These are phyloP conservation scores for Sciurus carolinensis DNA, from an alignment of 2,797 vertebrate genomes.

Conservation along the genomic window DNA sequence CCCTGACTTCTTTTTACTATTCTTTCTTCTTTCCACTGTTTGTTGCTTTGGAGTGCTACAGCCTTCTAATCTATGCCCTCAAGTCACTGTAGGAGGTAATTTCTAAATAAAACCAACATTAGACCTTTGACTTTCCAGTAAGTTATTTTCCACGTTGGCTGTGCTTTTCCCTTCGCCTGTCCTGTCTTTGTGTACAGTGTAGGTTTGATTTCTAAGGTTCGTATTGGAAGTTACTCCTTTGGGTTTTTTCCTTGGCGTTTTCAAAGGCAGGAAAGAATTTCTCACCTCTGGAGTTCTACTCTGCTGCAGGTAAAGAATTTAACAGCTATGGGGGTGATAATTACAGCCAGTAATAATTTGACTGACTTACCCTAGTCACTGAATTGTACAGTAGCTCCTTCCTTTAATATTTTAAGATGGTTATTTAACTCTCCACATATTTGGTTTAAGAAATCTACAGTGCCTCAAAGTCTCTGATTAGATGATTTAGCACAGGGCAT, in stretches of 20 bases:
- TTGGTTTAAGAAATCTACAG: conserved; percentile 79
- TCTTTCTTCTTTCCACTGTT: not conserved
- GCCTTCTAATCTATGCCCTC: not conserved
- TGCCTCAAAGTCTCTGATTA: not conserved
- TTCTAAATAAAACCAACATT: conserved; percentile 71
- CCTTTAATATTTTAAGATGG: conserved; percentile 81
- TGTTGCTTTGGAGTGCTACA: not conserved
- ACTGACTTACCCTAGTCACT: conserved; percentile 86
- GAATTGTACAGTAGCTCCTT: conserved; percentile 81
- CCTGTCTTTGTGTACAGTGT: conserved; percentile 66
- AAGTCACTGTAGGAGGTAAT: conserved; percentile 62
- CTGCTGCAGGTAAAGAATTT: conserved; percentile 91
- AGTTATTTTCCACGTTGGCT: conserved; percentile 64
- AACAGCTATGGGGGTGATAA: conserved; percentile 86
- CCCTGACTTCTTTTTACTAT: not conserved
- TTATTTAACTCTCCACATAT: conserved; percentile 77
- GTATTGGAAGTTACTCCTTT: conserved; percentile 76
- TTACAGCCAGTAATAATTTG: conserved; percentile 89
- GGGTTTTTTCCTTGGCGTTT: conserved; percentile 88
- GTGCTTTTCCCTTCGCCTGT: conserved; percentile 61
- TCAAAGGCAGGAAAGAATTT: conserved; percentile 90
- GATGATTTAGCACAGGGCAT: not conserved
- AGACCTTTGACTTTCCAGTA: conserved; percentile 75
- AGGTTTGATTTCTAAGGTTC: conserved; percentile 81
- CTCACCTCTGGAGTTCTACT: conserved; percentile 87